phyloP scores from a whole-genome alignment of 30 jellyfish, hydroid and myxozoan species.

The Nemopilema nomurai region DNA sequence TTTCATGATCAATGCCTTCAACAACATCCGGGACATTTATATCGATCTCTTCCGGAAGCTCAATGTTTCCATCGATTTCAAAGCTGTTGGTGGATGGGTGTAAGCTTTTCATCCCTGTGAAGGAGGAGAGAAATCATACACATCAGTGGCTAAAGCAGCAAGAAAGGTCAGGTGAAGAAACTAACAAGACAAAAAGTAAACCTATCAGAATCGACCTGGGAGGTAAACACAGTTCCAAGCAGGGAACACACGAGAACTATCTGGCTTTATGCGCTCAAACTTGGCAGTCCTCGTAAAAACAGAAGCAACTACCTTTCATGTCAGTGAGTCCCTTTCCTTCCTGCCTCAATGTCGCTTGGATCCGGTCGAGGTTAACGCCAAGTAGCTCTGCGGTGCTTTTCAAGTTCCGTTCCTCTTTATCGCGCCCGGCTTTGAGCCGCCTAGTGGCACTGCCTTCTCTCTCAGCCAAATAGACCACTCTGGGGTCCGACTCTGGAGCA shows the following conservation, averaged over 20 bases:
- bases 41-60: constrained; percentile 40
- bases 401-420: constrained; percentile 9
- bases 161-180: too few species aligned
- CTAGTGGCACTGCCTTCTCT: neutral
- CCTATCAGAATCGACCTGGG: too few species aligned
- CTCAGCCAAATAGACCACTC: constrained; percentile 8
- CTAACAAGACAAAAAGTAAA: too few species aligned
- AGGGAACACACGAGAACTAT: too few species aligned
- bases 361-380: constrained; percentile 53
- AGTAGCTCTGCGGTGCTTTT: constrained; percentile 44
- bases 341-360: constrained; percentile 12
- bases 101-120: neutral
- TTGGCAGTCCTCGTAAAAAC: too few species aligned
- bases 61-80: constrained; percentile 24
- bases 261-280: too few species aligned
- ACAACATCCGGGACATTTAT: constrained; percentile 39
- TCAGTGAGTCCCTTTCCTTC: constrained; percentile 28
- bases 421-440: neutral
- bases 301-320: constrained; percentile 40
- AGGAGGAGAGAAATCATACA: neutral
- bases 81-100: neutral
- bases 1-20: constrained; percentile 10
- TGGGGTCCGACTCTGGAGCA: neutral
- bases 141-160: too few species aligned
- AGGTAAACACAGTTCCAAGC: too few species aligned